Conservation (phyloP, 2,888 invertebrate genomes). For the Teinopalpus imperialis region DNA sequence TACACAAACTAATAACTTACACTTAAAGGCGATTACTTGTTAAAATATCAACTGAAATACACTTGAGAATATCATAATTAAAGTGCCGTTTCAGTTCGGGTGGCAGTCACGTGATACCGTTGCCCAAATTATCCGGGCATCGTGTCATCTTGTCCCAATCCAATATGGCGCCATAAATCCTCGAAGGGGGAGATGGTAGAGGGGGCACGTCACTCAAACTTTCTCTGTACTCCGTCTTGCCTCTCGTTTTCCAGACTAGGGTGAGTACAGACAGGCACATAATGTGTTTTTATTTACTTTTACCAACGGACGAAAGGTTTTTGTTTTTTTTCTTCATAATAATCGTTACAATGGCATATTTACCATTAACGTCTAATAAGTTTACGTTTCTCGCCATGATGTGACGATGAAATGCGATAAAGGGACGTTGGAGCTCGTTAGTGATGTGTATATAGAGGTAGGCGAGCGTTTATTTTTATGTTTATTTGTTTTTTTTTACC, state of each 20-base stretch:
- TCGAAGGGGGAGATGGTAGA: constrained; percentile 58
- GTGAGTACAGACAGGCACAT: constrained; percentile 64
- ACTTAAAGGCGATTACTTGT: constrained; percentile 5
- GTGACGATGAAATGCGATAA: constrained; percentile 20
- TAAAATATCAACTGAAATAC: constrained; percentile 27
- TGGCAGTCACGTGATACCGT: constrained; percentile 76
- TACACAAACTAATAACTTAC: too few species aligned
- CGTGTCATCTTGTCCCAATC: constrained; percentile 83
- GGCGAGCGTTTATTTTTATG: constrained; percentile 19
- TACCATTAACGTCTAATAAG: constrained; percentile 10
- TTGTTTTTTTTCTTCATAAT: constrained; percentile 6
- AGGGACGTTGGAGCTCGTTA: constrained; percentile 14
- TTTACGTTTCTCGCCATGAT: constrained; percentile 13
- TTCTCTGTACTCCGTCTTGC: constrained; percentile 80
- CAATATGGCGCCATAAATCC: constrained; percentile 83
- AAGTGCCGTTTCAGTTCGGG: constrained; percentile 74
- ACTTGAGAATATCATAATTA: constrained; percentile 75
- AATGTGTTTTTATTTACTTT: constrained; percentile 39
- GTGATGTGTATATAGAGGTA: constrained; percentile 4
- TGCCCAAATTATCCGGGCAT: constrained; percentile 81
- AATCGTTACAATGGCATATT: constrained; percentile 10
- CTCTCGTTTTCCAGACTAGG: constrained; percentile 61
- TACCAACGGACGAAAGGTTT: constrained; percentile 11
- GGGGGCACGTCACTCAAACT: constrained; percentile 82
- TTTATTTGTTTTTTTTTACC: constrained; percentile 15